A percentile compares a stretch with the other conserved stretches of the same genome.
Conservation (phyloP, 2,888 invertebrate genomes). For the Oxyscelio sp. region DNA sequence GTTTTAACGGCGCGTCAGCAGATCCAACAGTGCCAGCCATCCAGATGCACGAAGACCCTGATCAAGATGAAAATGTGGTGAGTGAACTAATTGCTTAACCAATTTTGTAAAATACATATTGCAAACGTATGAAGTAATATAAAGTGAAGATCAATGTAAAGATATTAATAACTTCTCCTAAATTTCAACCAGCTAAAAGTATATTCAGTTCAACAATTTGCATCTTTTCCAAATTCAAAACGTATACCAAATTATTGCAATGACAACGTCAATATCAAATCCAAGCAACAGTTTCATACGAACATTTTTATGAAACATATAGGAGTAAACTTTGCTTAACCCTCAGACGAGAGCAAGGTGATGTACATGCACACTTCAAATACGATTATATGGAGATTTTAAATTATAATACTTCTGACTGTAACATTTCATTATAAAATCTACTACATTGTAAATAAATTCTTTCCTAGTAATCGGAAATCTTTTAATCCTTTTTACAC, state of each 20-base stretch:
- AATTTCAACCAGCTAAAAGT: neutral
- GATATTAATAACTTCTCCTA: too few relatives aligned
- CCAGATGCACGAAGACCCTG: conserved; percentile 83
- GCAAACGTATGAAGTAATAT: neutral
- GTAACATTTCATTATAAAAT: too few relatives aligned
- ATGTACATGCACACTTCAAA: conserved; percentile 59
- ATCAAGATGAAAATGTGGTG: conserved; percentile 79
- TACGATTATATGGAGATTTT: conserved; percentile 29
- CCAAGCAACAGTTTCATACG: conserved; percentile 20
- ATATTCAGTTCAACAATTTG: neutral
- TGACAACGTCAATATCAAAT: neutral
- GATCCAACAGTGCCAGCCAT: conserved; percentile 84
- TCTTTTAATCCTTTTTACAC: too few relatives aligned
- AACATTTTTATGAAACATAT: conserved; percentile 4
- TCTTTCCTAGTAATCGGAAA: too few relatives aligned
- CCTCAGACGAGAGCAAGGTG: conserved; percentile 68
- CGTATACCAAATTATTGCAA: conserved; percentile 23
- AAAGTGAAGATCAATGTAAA: too few relatives aligned
- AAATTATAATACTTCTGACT: neutral
- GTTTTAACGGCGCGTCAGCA: conserved; percentile 78
- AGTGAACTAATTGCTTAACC: conserved; percentile 34
- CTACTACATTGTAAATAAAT: too few relatives aligned
- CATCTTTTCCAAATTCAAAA: neutral
- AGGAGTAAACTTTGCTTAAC: conserved; percentile 59
- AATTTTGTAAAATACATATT: neutral